Conservation (phyloP, 2,888 invertebrate species). For the Nebria salina region DNA sequence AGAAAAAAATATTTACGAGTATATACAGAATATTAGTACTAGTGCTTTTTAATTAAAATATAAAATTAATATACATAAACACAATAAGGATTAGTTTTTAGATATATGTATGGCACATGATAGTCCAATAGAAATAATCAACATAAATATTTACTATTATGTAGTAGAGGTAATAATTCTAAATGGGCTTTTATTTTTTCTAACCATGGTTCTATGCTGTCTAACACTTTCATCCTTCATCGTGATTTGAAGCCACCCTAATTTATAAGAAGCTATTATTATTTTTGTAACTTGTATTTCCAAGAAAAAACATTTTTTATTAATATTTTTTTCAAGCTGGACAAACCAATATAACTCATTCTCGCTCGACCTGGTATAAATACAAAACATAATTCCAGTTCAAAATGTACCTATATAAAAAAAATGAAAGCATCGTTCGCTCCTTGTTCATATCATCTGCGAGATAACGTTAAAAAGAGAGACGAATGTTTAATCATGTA, state of each 20-base stretch:
- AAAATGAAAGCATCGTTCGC: slow-evolving; percentile 10
- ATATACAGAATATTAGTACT: too few species aligned
- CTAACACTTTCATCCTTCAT: neutral
- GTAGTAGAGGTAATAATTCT: slow-evolving; percentile 7
- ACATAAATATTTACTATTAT: slow-evolving; percentile 14
- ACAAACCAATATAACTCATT: slow-evolving; percentile 21
- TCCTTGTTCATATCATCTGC: slow-evolving; percentile 14
- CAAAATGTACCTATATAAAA: slow-evolving; percentile 23
- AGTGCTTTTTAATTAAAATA: too few species aligned
- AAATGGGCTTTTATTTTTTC: slow-evolving; percentile 13
- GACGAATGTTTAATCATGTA: slow-evolving; percentile 41
- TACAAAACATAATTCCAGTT: slow-evolving; percentile 41
- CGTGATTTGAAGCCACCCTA: slow-evolving; percentile 6
- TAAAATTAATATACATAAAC: too few species aligned
- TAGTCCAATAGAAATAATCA: neutral
- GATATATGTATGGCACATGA: too few species aligned
- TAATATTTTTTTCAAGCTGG: slow-evolving; percentile 15
- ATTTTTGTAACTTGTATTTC: slow-evolving; percentile 13
- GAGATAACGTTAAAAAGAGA: slow-evolving; percentile 23
- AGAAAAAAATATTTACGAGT: too few species aligned
- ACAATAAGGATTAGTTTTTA: too few species aligned
- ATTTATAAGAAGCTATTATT: slow-evolving; percentile 27
- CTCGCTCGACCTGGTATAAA: slow-evolving; percentile 14
- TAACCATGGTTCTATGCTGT: neutral
- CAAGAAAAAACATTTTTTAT: slow-evolving; percentile 17